Conservation (phyloP, 2,888 invertebrate species). For the Caenorhabditis sp. region DNA sequence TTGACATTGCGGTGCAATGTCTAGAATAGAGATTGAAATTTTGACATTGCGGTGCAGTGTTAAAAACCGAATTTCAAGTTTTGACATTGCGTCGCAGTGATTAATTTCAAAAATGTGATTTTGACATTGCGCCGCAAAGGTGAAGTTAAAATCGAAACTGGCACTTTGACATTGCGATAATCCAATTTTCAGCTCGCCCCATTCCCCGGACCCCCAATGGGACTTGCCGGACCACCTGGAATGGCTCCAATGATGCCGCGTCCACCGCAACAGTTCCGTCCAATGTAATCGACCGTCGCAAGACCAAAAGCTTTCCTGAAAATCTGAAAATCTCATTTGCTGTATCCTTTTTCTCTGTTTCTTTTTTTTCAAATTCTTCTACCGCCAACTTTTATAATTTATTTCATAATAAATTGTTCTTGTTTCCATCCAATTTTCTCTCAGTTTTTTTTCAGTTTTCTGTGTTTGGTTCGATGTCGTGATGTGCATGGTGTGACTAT, state of each 20-base stretch:
- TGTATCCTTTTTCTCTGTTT: neutral
- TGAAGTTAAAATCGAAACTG: no score
- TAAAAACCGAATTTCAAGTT: no score
- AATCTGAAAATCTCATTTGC: conserved; percentile 37
- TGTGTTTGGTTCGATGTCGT: conserved; percentile 18
- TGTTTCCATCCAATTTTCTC: neutral
- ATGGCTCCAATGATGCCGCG: conserved; percentile 62
- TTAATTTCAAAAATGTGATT: neutral
- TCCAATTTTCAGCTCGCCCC: conserved; percentile 46
- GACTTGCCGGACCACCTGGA: conserved; percentile 51
- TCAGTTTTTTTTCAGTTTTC: neutral
- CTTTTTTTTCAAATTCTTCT: neutral
- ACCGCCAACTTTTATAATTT: neutral
- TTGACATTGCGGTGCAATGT: no score
- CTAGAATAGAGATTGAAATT: no score
- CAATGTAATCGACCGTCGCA: conserved; percentile 17
- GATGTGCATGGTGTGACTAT: conserved; percentile 50
- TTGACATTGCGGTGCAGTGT: no score
- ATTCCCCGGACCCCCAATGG: conserved; percentile 64
- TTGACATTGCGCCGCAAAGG: no score
- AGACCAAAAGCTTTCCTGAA: no score
- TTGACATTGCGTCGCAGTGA: no score
- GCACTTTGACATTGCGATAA: neutral
- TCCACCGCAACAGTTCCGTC: conserved; percentile 59
- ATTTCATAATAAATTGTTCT: neutral